Percentiles rank a stretch among this genome's conserved stretches.
Evolutionary conservation across 2,797 vertebrate genomes (phyloP).

Genomic region (Urophycis tenuis): DNA sequence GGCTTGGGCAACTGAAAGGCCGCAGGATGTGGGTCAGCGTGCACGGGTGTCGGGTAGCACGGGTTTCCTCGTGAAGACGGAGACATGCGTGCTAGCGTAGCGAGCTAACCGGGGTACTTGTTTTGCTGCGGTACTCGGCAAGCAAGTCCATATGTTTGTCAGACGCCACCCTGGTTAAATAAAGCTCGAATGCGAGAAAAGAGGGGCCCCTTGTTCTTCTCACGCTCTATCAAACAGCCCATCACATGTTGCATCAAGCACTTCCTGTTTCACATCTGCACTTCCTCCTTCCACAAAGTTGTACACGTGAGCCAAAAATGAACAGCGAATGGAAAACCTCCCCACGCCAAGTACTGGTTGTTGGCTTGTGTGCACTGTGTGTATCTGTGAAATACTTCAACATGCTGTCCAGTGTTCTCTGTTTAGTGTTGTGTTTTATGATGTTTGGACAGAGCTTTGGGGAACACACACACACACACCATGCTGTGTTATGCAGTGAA

Average conservation of each 20-base stretch:
- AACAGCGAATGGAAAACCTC: neutral
- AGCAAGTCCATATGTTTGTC: neutral
- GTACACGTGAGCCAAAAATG: neutral
- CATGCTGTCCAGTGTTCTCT: neutral
- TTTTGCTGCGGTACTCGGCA: neutral
- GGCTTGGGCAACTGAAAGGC: neutral
- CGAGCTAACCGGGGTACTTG: neutral
- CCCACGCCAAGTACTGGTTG: neutral
- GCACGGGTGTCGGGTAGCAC: neutral
- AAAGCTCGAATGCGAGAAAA: neutral
- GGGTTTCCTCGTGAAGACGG: neutral
- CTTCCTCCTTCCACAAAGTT: slow-evolving; percentile 14
- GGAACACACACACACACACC: neutral
- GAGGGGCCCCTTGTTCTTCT: neutral
- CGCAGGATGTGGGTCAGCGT: neutral
- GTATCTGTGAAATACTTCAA: neutral
- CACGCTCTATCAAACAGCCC: slow-evolving; percentile 2
- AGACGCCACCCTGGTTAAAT: neutral
- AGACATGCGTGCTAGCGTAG: neutral
- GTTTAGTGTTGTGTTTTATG: neutral
- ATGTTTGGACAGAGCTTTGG: neutral
- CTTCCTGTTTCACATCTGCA: slow-evolving; percentile 33
- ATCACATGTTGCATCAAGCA: slow-evolving; percentile 24
- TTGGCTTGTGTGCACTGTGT: neutral
- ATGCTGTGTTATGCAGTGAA: neutral